phyloP scores from a whole-genome alignment of 2,797 vertebrate species.

The Sternarchorhynchus goeldii region DNA sequence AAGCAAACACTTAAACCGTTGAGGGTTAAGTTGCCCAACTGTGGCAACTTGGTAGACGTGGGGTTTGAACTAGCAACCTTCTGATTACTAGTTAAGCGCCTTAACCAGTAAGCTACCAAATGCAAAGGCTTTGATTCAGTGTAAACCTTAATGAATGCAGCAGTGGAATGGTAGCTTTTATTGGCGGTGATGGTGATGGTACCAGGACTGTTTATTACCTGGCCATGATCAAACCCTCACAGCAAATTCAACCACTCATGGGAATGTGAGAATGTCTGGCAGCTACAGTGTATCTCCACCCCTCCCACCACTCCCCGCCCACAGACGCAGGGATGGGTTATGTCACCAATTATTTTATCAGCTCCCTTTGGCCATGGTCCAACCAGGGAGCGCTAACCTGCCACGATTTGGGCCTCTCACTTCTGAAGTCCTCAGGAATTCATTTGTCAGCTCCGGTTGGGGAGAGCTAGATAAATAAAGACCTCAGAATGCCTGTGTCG shows the following conservation, averaged over 20 bases:
- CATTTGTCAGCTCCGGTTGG: constrained; percentile 58
- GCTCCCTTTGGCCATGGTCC: constrained; percentile 60
- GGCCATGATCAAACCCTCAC: constrained; percentile 65
- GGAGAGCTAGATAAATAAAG: constrained; percentile 57
- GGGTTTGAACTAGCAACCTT: no score
- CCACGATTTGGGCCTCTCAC: constrained; percentile 47
- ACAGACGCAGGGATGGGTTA: constrained; percentile 63
- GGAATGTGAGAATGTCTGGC: constrained; percentile 63
- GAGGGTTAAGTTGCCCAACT: no score
- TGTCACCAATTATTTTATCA: constrained; percentile 67
- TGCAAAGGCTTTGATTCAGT: no score
- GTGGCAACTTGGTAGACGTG: no score
- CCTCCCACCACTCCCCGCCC: constrained; percentile 54
- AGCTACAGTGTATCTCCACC: constrained; percentile 55
- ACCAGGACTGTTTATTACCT: constrained; percentile 57
- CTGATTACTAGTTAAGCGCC: no score
- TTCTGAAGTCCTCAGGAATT: constrained; percentile 63
- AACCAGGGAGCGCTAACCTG: constrained; percentile 64
- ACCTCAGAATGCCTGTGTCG: constrained; percentile 33
- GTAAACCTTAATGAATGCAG: no score
- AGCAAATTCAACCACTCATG: constrained; percentile 57
- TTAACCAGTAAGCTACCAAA: no score
- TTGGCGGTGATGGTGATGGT: background rate
- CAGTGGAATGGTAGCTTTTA: background rate
- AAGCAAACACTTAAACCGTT: no score